These are phyloP conservation scores for Sebastes elongatus DNA, from an alignment of 2,797 vertebrate species.

Conservation along the genomic window DNA sequence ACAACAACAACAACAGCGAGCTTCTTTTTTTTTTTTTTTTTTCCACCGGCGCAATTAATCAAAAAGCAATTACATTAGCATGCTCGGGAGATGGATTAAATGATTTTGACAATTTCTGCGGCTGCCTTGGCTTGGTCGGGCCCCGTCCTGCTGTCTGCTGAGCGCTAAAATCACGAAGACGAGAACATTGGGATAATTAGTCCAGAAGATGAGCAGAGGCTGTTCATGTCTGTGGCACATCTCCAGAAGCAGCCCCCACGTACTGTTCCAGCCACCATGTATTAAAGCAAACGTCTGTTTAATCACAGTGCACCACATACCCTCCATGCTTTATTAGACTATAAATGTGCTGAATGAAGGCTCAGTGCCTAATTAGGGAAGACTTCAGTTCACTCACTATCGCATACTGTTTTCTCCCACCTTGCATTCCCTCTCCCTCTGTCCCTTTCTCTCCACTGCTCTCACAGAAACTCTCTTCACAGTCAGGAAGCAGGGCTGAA, in stretches of 20 bases:
- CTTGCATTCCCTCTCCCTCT: slow-evolving; percentile 16
- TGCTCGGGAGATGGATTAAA: slow-evolving; percentile 73
- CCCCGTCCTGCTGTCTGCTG: slow-evolving; percentile 49
- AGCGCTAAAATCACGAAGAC: slow-evolving; percentile 42
- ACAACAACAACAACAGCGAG: slow-evolving; percentile 63
- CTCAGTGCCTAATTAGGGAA: slow-evolving; percentile 70
- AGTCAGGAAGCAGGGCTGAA: slow-evolving; percentile 43
- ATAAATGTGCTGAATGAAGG: slow-evolving; percentile 73
- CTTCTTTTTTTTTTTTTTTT: not conserved
- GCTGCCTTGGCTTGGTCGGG: slow-evolving; percentile 36
- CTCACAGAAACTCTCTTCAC: slow-evolving; percentile 31
- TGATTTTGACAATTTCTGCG: slow-evolving; percentile 72
- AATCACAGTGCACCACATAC: slow-evolving; percentile 61
- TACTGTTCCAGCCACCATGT: slow-evolving; percentile 60
- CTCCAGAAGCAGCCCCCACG: slow-evolving; percentile 53
- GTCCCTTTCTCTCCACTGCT: slow-evolving; percentile 11
- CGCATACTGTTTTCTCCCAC: slow-evolving; percentile 32
- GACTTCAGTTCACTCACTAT: slow-evolving; percentile 62
- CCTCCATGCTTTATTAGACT: slow-evolving; percentile 73
- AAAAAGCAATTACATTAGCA: slow-evolving; percentile 79
- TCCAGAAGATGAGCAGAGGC: slow-evolving; percentile 61
- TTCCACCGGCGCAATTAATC: slow-evolving; percentile 70
- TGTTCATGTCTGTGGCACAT: slow-evolving; percentile 55
- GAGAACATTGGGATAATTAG: slow-evolving; percentile 75
- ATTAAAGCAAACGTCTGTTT: slow-evolving; percentile 76